These are phyloP conservation scores for Herpetotheres cachinnans DNA, from an alignment of 2,113 vertebrate genomes.

Conservation along the genomic window DNA sequence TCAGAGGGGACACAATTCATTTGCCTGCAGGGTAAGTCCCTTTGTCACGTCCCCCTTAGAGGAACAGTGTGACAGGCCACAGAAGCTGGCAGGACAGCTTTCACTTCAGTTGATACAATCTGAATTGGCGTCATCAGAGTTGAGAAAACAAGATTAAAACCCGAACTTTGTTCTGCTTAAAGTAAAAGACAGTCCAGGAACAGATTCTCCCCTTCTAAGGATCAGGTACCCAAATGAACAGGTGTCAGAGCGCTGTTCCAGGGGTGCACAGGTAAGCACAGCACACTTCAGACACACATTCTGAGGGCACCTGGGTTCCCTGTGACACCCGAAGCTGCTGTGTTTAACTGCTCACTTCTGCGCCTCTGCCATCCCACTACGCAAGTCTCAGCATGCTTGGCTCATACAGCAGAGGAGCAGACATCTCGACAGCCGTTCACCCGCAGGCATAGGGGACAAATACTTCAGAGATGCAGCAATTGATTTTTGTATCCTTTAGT, in stretches of 20 bases:
- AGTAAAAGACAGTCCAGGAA: neutral
- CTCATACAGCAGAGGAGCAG: neutral
- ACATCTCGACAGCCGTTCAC: neutral
- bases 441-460: neutral
- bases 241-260: neutral
- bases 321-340: neutral
- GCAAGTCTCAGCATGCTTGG: fast-evolving
- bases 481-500: neutral
- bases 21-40: neutral
- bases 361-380: neutral
- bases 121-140: neutral
- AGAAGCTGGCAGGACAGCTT: neutral
- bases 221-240: fast-evolving
- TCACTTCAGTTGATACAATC: neutral
- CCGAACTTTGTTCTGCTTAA: neutral
- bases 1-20: neutral
- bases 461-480: neutral
- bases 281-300: fast-evolving
- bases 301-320: neutral
- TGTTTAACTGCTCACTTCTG: neutral
- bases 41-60: neutral
- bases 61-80: neutral
- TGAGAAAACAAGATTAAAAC: neutral
- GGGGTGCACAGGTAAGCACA: neutral
- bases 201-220: neutral